Percentiles rank a stretch among this genome's conserved stretches.
Conservation (phyloP, 2,888 invertebrate species). For the Taphrorychus bicolor region DNA sequence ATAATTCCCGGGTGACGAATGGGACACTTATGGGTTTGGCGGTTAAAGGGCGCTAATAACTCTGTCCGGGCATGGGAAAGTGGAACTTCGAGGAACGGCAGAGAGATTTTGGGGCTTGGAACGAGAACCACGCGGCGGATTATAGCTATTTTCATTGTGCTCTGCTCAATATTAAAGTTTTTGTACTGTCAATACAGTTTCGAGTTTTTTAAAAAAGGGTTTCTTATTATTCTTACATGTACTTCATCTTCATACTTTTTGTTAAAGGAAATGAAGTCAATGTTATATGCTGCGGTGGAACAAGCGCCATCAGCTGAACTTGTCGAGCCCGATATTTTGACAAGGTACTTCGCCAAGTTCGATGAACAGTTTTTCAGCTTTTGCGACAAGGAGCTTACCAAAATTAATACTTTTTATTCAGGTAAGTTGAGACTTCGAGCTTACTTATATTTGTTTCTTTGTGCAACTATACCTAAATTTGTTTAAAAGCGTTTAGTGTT, state of each 20-base stretch:
- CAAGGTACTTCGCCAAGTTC: conserved; percentile 89
- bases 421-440: conserved; percentile 66
- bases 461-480: neutral
- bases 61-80: too few species aligned
- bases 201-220: too few species aligned
- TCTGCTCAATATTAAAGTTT: too few species aligned
- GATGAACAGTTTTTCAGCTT: conserved; percentile 96
- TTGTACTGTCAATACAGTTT: too few species aligned
- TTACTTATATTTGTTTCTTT: conserved; percentile 13
- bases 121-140: too few species aligned
- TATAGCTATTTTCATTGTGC: too few species aligned
- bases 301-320: conserved; percentile 90
- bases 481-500: neutral
- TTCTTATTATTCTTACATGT: too few species aligned
- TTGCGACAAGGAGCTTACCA: conserved; percentile 93
- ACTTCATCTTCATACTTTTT: neutral
- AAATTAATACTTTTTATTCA: conserved; percentile 97
- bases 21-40: too few species aligned
- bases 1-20: too few species aligned
- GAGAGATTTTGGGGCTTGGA: too few species aligned
- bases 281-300: conserved; percentile 91
- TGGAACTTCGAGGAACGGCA: too few species aligned
- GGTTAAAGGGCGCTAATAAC: too few species aligned
- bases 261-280: conserved; percentile 90
- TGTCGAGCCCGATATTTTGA: conserved; percentile 86